Evolutionary conservation across 2,113 vertebrate species (phyloP), one percentile per base, ranked within the genome.

Genomic region (Caranx ignobilis): DNA sequence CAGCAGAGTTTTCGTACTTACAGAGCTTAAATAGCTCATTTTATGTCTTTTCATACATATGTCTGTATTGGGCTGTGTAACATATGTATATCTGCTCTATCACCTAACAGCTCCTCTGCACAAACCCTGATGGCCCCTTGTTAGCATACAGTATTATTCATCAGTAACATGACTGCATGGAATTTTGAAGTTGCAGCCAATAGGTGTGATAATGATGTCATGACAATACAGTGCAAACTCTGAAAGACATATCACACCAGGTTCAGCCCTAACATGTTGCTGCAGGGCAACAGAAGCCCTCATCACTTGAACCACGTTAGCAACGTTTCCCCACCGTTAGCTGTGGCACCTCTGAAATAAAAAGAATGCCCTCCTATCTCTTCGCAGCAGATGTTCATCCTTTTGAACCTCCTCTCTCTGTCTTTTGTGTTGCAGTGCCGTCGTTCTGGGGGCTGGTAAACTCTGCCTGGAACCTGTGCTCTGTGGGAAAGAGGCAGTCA

Each of bases 361-460:
- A 37, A 68, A 41, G 39, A 75, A 39, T 6, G 13, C 11, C 2
- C n/a, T 77, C 37, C 66, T 88, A 84, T 88, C 87, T 84, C 32
- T 3, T 16, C 32, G 3, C 4, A 19, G 68, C 83, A 88, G 48
- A 81, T 32, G 60, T 19, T 82, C 31, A 39, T 15, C 10, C 11
- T 34, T 68, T 67, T 79, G 7, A 60, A 60, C 66, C 2, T n/a
- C 19, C 10, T 16, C 18, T 2, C 31, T 60, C 43, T 83, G 26
- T 83, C 1, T 69, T 77, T 75, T 31, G 71, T 54, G 67, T 89
- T 94, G 75, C 93, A 99, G 98, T 99, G 95, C 98, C 98, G 81
- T 99, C 98, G 34, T 99, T 99, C 92, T 99, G 98, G 98, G 98
- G 98, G 67, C 95, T 99, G 94, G 98, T 99, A 82, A 99, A 99